Conservation (phyloP, 2,888 invertebrate genomes). For the Tetanocera ferruginea region DNA sequence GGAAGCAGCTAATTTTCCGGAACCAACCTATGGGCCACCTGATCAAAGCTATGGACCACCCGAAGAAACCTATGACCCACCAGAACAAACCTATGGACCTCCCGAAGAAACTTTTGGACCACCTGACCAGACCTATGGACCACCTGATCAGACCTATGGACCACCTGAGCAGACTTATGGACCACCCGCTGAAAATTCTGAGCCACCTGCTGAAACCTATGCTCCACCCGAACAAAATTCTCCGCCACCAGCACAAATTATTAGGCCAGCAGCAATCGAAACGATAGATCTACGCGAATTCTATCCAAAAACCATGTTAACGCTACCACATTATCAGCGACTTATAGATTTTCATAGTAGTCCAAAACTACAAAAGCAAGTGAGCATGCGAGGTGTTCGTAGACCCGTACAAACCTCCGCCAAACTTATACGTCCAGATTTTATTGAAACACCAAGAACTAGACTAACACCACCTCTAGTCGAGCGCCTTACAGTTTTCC, state of each 20-base stretch:
- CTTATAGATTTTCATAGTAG: conserved; percentile 53
- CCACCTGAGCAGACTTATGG: conserved; percentile 46
- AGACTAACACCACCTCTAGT: not conserved
- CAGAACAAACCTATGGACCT: conserved; percentile 45
- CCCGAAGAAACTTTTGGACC: conserved; percentile 46
- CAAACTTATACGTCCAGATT: not conserved
- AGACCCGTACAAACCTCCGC: not conserved
- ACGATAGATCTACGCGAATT: conserved; percentile 46
- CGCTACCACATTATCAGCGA: conserved; percentile 57
- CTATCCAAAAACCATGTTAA: conserved; percentile 54
- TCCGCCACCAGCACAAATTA: conserved; percentile 40
- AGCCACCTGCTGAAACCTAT: too few relatives aligned
- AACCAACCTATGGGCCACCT: conserved; percentile 58
- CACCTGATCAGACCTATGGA: conserved; percentile 54
- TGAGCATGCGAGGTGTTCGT: not conserved
- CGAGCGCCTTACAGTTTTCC: not conserved
- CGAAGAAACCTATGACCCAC: conserved; percentile 54
- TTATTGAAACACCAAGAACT: not conserved
- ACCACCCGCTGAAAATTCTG: too few relatives aligned
- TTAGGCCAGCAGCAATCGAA: conserved; percentile 11
- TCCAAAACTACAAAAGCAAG: not conserved
- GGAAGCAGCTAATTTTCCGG: conserved; percentile 37
- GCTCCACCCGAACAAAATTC: too few relatives aligned
- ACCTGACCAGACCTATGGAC: conserved; percentile 44
- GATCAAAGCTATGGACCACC: conserved; percentile 55